phyloP scores from a whole-genome alignment of 2,113 vertebrate species.

The Chlamydotis undulata region DNA sequence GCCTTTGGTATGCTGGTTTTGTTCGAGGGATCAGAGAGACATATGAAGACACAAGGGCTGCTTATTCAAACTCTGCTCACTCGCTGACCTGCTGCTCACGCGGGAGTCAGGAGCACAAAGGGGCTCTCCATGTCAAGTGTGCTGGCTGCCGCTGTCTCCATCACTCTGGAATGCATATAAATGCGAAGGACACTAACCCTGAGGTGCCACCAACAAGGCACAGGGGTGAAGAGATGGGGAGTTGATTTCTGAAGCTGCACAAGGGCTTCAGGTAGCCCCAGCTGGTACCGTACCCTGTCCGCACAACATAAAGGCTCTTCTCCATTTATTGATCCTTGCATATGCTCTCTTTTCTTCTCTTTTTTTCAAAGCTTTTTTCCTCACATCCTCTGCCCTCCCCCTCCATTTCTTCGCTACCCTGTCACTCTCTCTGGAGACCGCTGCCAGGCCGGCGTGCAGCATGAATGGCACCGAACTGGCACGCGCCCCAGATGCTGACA shows the following conservation, averaged over 20 bases:
- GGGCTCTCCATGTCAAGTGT: constrained; percentile 72
- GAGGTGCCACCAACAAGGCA: constrained; percentile 32
- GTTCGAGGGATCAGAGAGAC: constrained; percentile 67
- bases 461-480: constrained; percentile 2
- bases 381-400: not conserved
- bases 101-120: constrained; percentile 67
- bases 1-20: constrained; percentile 68
- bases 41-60: constrained; percentile 67
- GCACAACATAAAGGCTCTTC: not conserved
- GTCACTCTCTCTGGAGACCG: not conserved
- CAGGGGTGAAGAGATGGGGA: not conserved
- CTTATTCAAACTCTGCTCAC: constrained; percentile 67
- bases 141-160: constrained; percentile 37
- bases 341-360: not conserved
- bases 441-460: not conserved
- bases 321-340: not conserved
- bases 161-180: constrained; percentile 53
- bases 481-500: not conserved
- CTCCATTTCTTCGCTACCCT: not conserved
- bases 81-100: constrained; percentile 65
- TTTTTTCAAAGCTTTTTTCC: not conserved
- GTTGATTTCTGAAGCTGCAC: not conserved
- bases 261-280: not conserved
- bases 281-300: not conserved
- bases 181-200: constrained; percentile 52